Base-by-base conservation (phyloP, 2,797 vertebrate genomes). In the Alauda arvensis region DNA sequence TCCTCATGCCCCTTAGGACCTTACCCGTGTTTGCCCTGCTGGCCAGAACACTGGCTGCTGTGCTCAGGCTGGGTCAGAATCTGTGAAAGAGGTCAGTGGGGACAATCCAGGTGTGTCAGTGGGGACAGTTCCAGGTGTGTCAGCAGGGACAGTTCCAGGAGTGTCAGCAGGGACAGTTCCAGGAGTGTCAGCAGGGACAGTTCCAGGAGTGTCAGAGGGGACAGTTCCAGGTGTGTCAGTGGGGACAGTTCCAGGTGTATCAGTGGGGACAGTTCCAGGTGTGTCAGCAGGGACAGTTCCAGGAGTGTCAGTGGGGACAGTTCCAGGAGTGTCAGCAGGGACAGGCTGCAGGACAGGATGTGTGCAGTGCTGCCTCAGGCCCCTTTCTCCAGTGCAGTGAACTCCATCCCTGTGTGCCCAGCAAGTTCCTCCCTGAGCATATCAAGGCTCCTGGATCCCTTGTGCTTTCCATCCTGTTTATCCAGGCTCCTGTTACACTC, bases 321-420 rank as follows among this genome's bases (percentile, higher is more conserved):
- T 37, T 37, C 37, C 10, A 11, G 37, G 37, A 10, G 42, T 55
- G 51, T 42, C 62, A 33, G 21, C 8, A 12, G 51, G 29, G 29
- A 52, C 49, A 37, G 37, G n/a, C n/a, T 55, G 53, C 15, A 11
- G 26, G 6, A 8, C 18, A n/a, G 46, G 13, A 51, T 8, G 3
- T 18, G 45, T 33, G 20, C 5, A 2, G 19, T 8, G 19, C 24
- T 72, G 18, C 10, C 20, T 8, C 26, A 37, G 2, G 12, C 13
- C 14, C 46, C 33, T 42, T n/a, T 45, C 43, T 28, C 19, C 12
- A 3, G 3, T 21, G 12, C 25, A 3, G 20, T 8, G 40, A 14
- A 1, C 26, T 60, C 15, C 4, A 19, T 51, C 26, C 9, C 1
- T 2, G 0, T 12, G 12, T 66, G 29, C 49, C 34, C 3, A 3